Conservation (phyloP, 2,797 vertebrate species). For the Argyrosomus regius region DNA sequence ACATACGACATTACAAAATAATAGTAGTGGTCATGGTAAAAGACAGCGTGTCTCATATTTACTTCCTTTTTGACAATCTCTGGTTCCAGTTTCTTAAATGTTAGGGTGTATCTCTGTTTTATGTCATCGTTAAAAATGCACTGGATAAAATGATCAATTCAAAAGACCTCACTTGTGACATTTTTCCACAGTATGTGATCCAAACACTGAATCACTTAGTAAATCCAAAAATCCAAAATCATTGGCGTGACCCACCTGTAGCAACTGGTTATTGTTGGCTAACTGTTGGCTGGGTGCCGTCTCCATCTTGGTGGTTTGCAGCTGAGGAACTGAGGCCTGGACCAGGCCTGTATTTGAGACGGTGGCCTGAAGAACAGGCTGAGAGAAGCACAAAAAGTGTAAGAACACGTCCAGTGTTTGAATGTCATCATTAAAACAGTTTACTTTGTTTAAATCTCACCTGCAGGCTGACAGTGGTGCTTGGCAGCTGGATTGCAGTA, state of each 20-base stretch:
- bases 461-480: constrained; percentile 90
- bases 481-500: constrained; percentile 90
- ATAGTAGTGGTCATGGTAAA: not conserved
- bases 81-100: not conserved
- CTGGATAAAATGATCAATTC: not conserved
- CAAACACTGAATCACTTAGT: not conserved
- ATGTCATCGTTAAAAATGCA: no score
- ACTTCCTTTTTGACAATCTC: not conserved
- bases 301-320: constrained; percentile 85
- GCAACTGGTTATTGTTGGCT: constrained; percentile 83
- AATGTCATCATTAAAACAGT: not conserved
- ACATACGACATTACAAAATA: not conserved
- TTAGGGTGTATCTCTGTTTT: not conserved
- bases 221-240: no score
- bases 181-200: not conserved
- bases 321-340: constrained; percentile 82
- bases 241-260: constrained; percentile 87
- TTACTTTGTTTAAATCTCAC: constrained; percentile 70
- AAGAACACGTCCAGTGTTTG: not conserved
- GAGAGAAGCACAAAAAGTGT: constrained; percentile 38
- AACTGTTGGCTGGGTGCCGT: constrained; percentile 76
- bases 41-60: not conserved
- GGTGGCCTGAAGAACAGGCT: constrained; percentile 88
- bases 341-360: constrained; percentile 83
- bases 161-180: no score